Base-by-base conservation (phyloP, 2,797 vertebrate species). In the Cuniculus paca region DNA sequence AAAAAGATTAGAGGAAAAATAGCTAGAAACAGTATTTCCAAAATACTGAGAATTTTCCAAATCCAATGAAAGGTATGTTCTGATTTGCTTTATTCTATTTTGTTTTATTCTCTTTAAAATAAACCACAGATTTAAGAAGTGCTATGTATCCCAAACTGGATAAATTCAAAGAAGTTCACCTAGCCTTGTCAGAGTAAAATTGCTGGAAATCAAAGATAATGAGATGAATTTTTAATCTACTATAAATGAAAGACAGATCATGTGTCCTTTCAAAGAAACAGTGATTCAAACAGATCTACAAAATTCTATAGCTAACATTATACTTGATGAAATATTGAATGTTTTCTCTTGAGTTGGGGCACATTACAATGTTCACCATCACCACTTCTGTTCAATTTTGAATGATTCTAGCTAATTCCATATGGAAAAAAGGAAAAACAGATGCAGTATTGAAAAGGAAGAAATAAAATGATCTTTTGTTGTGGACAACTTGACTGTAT, bases 221-320 rank as follows among this genome's bases (percentile, higher is more conserved):
- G n/a, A 79, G 22, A 63, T 54, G 61, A 72, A 42, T 63, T 90
- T 80, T 93, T 77, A 58, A 89, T 42, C 31, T 36, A n/a, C 88
- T 93, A 10, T 81, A 88, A 90, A 60, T 52, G 87, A 89, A 88
- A 86, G 11, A 61, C 42, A 78, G 52, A 56, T 31, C 24, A 2
- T 52, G 16, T 90, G 3, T 70, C 72, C 88, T 92, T 60, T 95
- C 60, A 87, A 93, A 94, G 56, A 92, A 82, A 36, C 48, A 54
- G 24, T 36, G 45, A 81, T 60, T 31, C 17, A 78, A 83, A 22
- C 6, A 0, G 26, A 74, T 24, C n/a, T 39, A 56, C 5, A 85
- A 70, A 77, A 42, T 60, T 68, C 17, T 70, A 7, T n/a, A 58
- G 63, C n/a, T 12, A 74, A 60, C 13, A 28, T 31, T 19, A 31